phyloP scores from a whole-genome alignment of 2,797 vertebrate species.

The Perodicticus potto region DNA sequence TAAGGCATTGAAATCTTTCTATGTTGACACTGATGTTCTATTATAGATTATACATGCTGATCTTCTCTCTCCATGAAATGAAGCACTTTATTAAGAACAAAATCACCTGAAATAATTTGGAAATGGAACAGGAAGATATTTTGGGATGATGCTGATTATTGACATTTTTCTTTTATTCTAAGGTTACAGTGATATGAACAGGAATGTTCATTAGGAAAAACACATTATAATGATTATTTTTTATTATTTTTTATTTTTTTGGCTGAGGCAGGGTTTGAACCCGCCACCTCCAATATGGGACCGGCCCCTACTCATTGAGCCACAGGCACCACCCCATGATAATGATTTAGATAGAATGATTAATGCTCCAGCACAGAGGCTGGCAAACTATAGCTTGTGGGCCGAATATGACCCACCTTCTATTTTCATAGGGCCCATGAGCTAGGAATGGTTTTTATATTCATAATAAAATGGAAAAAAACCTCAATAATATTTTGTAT shows the following conservation, averaged over 20 bases:
- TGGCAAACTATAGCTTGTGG: neutral
- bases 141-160: slow-evolving; percentile 26
- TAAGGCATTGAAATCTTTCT: slow-evolving; percentile 65
- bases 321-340: neutral
- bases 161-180: slow-evolving; percentile 64
- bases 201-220: slow-evolving; percentile 17
- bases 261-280: too few relatives aligned
- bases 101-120: slow-evolving; percentile 49
- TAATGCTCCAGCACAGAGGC: neutral
- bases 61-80: slow-evolving; percentile 59
- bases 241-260: too few relatives aligned
- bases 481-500: neutral
- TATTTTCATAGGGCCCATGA: neutral
- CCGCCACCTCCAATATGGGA: too few relatives aligned
- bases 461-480: slow-evolving; percentile 14
- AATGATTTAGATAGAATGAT: slow-evolving; percentile 15
- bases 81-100: slow-evolving; percentile 54
- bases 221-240: neutral
- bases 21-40: neutral
- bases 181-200: neutral
- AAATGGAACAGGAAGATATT: slow-evolving; percentile 51
- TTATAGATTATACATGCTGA: slow-evolving; percentile 18
- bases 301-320: too few relatives aligned
- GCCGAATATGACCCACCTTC: neutral
- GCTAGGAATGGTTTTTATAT: slow-evolving; percentile 40